These are phyloP conservation scores for Chelon labrosus DNA, from an alignment of 2,797 vertebrate genomes.

Conservation along the genomic window DNA sequence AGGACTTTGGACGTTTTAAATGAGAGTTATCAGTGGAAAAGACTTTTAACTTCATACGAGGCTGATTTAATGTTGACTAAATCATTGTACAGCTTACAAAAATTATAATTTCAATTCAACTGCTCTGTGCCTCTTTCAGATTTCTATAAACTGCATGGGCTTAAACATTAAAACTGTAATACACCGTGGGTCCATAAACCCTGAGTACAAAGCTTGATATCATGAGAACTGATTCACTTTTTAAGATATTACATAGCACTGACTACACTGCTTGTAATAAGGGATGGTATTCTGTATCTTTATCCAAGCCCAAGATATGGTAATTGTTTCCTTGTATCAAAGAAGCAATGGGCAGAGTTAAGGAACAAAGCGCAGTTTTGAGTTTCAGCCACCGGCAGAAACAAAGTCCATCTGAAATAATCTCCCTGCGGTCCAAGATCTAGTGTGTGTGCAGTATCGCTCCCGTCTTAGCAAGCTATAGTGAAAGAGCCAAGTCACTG, in stretches of 20 bases:
- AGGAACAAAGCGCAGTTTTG: not conserved
- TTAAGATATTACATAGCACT: not conserved
- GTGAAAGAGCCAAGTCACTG: conserved; percentile 10
- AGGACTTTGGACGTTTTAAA: conserved; percentile 26
- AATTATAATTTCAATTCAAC: conserved; percentile 35
- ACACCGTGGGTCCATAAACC: not conserved
- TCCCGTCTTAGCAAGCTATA: not conserved
- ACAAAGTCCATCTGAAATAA: conserved; percentile 48
- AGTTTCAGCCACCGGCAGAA: conserved; percentile 12
- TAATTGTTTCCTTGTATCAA: conserved; percentile 8
- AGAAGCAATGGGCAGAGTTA: not conserved
- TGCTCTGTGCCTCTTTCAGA: not conserved
- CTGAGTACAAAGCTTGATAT: not conserved
- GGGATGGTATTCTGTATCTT: not conserved
- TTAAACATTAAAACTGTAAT: conserved; percentile 9
- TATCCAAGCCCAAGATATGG: not conserved
- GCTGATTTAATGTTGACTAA: conserved; percentile 32
- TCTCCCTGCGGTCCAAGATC: not conserved
- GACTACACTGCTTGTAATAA: not conserved
- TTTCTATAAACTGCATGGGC: conserved; percentile 10
- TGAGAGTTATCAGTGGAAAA: conserved; percentile 32
- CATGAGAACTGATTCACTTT: not conserved
- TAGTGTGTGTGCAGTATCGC: not conserved
- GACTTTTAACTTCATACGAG: conserved; percentile 21
- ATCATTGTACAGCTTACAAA: conserved; percentile 34